Evolutionary conservation across 2,797 vertebrate species (phyloP).

Genomic region (Spinibarbus caldwelli): DNA sequence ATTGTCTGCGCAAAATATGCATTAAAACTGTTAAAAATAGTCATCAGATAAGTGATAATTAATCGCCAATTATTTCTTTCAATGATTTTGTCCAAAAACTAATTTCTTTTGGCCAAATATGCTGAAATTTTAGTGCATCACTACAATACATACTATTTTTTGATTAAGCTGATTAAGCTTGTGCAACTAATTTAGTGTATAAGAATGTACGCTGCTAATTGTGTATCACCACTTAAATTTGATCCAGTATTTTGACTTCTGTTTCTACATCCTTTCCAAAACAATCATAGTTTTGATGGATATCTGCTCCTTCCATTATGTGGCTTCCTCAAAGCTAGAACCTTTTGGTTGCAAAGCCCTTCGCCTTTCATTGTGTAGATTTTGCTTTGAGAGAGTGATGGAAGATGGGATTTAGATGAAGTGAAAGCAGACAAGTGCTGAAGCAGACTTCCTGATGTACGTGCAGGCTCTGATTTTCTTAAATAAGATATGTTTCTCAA

Average conservation of each 20-base stretch:
- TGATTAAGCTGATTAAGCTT: background rate
- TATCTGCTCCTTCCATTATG: constrained; percentile 28
- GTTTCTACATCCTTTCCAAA: constrained; percentile 39
- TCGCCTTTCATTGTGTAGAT: background rate
- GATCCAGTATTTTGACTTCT: constrained; percentile 20
- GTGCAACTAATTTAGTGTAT: background rate
- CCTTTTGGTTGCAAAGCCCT: background rate
- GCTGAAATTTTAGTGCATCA: background rate
- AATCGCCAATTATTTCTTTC: background rate
- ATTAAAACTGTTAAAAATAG: background rate
- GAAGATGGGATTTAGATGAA: constrained; percentile 20
- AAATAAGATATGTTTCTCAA: background rate
- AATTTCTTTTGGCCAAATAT: background rate
- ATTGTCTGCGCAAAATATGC: background rate
- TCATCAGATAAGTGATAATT: background rate
- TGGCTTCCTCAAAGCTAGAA: constrained; percentile 22
- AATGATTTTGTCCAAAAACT: background rate
- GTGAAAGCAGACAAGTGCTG: background rate
- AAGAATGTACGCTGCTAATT: constrained; percentile 15
- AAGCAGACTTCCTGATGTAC: constrained; percentile 9
- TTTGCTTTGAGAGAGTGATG: background rate
- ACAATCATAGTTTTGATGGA: constrained; percentile 45
- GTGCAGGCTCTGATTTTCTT: background rate
- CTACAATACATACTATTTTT: background rate
- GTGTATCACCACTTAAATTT: constrained; percentile 9